A percentile compares a stretch with the other conserved stretches of the same genome.
phyloP scores from a whole-genome alignment of 2,888 invertebrate genomes.

The Callinectes sapidus region DNA sequence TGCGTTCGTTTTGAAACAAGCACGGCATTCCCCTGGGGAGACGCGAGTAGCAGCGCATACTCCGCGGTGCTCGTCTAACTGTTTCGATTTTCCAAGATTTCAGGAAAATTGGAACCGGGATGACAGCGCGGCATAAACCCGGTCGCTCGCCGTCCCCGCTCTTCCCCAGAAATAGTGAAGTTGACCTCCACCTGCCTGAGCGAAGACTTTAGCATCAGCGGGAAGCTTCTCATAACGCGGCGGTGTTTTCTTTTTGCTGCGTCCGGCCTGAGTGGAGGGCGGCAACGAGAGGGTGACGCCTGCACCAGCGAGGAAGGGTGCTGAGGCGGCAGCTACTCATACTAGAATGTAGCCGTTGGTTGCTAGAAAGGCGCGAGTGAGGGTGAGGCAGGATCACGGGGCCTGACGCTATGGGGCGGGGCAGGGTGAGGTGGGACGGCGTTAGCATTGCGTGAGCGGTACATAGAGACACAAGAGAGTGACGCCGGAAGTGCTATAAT shows the following conservation, averaged over 20 bases:
- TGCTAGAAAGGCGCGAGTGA: not conserved
- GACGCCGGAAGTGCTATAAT: slow-evolving; percentile 10
- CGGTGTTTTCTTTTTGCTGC: slow-evolving; percentile 19
- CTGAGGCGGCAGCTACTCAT: not conserved
- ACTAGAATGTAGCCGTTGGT: not conserved
- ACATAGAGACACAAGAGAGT: not conserved
- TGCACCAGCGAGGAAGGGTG: not conserved
- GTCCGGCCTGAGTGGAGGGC: not conserved
- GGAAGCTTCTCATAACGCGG: slow-evolving; percentile 41
- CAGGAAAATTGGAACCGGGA: slow-evolving; percentile 61
- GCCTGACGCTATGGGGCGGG: not conserved
- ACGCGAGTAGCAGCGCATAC: slow-evolving; percentile 42
- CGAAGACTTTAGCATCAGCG: slow-evolving; percentile 53
- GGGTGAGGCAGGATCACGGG: not conserved
- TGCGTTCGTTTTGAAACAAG: slow-evolving; percentile 49
- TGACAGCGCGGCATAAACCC: slow-evolving; percentile 61
- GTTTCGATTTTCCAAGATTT: slow-evolving; percentile 69
- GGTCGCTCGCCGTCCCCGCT: slow-evolving; percentile 51
- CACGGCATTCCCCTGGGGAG: slow-evolving; percentile 50
- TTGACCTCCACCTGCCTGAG: slow-evolving; percentile 52
- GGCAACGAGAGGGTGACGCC: not conserved
- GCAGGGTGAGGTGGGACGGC: not conserved
- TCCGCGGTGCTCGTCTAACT: slow-evolving; percentile 35
- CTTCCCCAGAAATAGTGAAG: slow-evolving; percentile 66
- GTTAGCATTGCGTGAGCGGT: not conserved